Base-by-base conservation (phyloP, 2,113 vertebrate genomes). In the Corythoichthys intestinalis region DNA sequence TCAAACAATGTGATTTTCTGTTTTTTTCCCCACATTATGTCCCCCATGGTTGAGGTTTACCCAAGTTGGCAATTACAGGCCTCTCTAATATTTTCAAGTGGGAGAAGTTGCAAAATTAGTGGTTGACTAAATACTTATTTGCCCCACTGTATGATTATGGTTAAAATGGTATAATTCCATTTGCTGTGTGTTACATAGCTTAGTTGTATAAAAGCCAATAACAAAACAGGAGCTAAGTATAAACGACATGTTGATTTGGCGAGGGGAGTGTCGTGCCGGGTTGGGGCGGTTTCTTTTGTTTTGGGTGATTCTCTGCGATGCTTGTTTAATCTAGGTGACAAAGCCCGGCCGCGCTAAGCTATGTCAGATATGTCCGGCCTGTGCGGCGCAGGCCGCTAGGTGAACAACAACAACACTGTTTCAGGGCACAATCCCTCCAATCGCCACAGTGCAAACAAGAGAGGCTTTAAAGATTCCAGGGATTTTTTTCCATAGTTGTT, bases 331-430 rank as follows among this genome's bases (percentile, higher is more conserved):
- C 86, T 87, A 77, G 15, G 20, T 57, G 74, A 90, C 87, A 89
- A 88, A 87, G 84, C 71, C 81, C 71, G 68, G 64, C 52, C 41
- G 68, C 73, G 67, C 80, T 75, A 84, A 89, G 80, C 82, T 91
- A 90, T 91, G 88, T 83, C 86, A 90, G 85, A 85, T 86, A 91
- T 89, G 87, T 89, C 87, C 84, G 81, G 72, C 74, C 71, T 84
- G 85, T 79, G 75, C 80, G 76, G 75, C 71, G 78, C 34, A 53
- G 50, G 78, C 77, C 80, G 68, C 72, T 73, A 79, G 67, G 79
- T 85, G 80, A 85, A 89, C 83, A 89, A 89, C 83, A 89, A 89
- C 85, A 89, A 88, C 80, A 88, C 65, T 66, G 83, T 87, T 86
- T 87, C 74, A 66, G 78, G 12, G 65, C 59, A 80, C 82, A 81